Evolutionary conservation across 2,113 vertebrate genomes (phyloP).

Genomic region (Ia io): DNA sequence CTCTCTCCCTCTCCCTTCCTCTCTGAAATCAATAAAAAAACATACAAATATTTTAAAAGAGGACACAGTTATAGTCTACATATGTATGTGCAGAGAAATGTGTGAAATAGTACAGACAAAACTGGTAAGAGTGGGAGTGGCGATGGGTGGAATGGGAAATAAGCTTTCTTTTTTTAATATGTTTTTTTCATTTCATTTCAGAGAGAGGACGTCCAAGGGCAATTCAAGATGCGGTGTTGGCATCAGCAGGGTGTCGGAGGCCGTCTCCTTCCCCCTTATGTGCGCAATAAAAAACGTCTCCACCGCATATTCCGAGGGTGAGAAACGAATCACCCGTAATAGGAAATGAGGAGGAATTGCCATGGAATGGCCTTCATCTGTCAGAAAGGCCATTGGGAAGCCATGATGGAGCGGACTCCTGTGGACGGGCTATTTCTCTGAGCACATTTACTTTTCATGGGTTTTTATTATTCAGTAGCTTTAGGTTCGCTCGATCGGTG

Average conservation of each 20-base stretch:
- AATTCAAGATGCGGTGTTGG: slow-evolving; percentile 60
- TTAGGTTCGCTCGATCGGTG: not conserved
- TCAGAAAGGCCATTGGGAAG: slow-evolving; percentile 29
- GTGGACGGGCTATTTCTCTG: slow-evolving; percentile 63
- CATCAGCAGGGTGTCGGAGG: slow-evolving; percentile 34
- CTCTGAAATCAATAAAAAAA: too few species aligned
- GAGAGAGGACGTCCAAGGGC: slow-evolving; percentile 1
- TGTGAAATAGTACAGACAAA: not conserved
- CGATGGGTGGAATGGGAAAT: not conserved
- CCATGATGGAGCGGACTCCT: slow-evolving; percentile 28
- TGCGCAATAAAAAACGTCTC: slow-evolving; percentile 44
- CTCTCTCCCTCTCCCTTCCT: too few species aligned
- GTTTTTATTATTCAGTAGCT: slow-evolving; percentile 73
- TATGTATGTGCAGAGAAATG: not conserved
- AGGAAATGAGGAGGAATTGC: slow-evolving; percentile 69
- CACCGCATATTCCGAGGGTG: not conserved
- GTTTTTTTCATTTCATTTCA: too few species aligned
- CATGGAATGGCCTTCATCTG: slow-evolving; percentile 56
- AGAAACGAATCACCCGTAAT: slow-evolving; percentile 31
- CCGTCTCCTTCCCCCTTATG: not conserved
- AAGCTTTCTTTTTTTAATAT: not conserved
- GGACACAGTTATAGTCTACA: not conserved
- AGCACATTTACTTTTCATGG: slow-evolving; percentile 41
- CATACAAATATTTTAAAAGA: too few species aligned
- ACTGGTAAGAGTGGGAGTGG: not conserved